Percentiles rank a stretch among this genome's conserved stretches.
Conservation (phyloP, 2,797 vertebrate species). For the Scleropages formosus region DNA sequence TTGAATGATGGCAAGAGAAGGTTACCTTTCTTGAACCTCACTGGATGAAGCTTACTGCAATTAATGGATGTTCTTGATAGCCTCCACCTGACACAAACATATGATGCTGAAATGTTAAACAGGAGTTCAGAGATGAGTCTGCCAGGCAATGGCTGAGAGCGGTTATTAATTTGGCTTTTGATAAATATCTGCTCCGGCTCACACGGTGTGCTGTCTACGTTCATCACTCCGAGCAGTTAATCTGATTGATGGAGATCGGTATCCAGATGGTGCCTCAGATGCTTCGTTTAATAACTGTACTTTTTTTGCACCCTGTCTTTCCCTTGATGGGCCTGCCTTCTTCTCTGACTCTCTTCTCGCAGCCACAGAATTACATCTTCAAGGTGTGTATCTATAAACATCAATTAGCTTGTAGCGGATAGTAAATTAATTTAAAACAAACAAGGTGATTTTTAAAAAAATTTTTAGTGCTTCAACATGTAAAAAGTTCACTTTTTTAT, state of each 20-base stretch:
- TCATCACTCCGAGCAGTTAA: constrained; percentile 76
- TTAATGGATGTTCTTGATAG: constrained; percentile 76
- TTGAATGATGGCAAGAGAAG: too few relatives aligned
- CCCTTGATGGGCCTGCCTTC: neutral
- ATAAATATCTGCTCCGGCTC: constrained; percentile 83
- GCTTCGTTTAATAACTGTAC: constrained; percentile 66
- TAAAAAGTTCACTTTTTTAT: too few relatives aligned
- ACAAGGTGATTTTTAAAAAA: too few relatives aligned
- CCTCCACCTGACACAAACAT: constrained; percentile 79
- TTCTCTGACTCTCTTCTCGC: neutral
- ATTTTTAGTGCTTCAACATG: too few relatives aligned
- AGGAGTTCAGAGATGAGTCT: constrained; percentile 79
- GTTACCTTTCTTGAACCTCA: constrained; percentile 58
- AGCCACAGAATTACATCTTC: too few relatives aligned
- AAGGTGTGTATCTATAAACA: too few relatives aligned
- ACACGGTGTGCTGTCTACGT: constrained; percentile 78
- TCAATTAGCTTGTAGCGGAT: too few relatives aligned
- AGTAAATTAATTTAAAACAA: too few relatives aligned
- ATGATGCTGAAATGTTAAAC: constrained; percentile 77
- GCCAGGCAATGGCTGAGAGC: constrained; percentile 75
- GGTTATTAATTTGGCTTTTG: constrained; percentile 85
- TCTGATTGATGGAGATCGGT: constrained; percentile 87
- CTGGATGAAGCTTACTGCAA: constrained; percentile 53
- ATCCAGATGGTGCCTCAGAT: constrained; percentile 77
- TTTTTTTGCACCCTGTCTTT: neutral